Evolutionary conservation across 2,797 vertebrate species (phyloP).

Genomic region (Darevskia nairensis): DNA sequence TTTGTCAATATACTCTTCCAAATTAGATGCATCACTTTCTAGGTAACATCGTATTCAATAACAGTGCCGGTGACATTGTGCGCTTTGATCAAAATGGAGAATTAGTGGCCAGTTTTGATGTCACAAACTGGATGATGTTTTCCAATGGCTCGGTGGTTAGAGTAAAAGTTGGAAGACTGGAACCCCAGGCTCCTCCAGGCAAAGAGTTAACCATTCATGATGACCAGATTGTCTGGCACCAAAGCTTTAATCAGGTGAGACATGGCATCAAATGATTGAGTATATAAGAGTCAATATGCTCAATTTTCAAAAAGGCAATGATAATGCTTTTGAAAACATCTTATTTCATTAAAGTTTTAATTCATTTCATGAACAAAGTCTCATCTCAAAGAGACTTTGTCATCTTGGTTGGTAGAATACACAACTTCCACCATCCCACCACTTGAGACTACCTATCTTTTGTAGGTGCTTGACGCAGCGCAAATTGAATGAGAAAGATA

Average conservation of each 20-base stretch:
- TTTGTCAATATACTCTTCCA: neutral
- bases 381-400: too few relatives aligned
- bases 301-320: too few relatives aligned
- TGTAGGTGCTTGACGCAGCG: too few relatives aligned
- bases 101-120: neutral
- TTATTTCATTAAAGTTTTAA: too few relatives aligned
- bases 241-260: conserved; percentile 4
- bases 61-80: conserved; percentile 1
- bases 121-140: conserved; percentile 12
- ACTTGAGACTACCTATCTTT: too few relatives aligned
- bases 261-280: too few relatives aligned
- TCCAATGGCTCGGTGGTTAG: neutral
- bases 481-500: too few relatives aligned
- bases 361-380: too few relatives aligned
- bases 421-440: too few relatives aligned
- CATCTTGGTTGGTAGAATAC: too few relatives aligned
- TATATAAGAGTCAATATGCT: too few relatives aligned
- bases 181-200: neutral
- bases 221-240: neutral
- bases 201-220: neutral
- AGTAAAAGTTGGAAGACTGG: conserved; percentile 13
- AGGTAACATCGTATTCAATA: neutral
- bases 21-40: neutral
- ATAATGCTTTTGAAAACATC: too few relatives aligned
- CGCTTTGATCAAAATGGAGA: neutral